Base-by-base conservation (phyloP, 2,113 vertebrate genomes). In the Pao palembangensis region DNA sequence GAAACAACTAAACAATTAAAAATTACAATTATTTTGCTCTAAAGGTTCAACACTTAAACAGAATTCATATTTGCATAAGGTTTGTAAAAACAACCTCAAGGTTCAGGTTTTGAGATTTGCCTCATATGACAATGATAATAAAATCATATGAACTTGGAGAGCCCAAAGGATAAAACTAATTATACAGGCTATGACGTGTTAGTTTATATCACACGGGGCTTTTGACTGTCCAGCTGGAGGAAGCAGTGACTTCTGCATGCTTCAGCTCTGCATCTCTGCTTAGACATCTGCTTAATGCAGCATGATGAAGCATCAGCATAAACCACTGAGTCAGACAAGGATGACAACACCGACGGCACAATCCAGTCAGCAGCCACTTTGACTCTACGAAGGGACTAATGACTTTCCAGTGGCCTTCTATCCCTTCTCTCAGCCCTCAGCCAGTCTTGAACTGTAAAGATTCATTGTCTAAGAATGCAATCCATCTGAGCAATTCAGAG, bases 281-380 rank as follows among this genome's bases (percentile, higher is more conserved):
- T 43, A 21, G 54, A 50, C 63, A 52, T 48, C 28, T 25, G 15
- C 55, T 18, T 16, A 5, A 42, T 21, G 52, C 12, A 13, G 14
- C 41, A 64, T 67, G 58, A 72, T 66, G 47, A 67, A 78, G 61
- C 71, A 73, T 41, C 54, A 46, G 17, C 43, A 64, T 4, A 17
- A 17, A 14, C 7, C 31, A 49, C 25, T 3, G 23, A 15, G 50
- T 34, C 68, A 62, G 68, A 57, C 57, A 0, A 8, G 52, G 2
- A 57, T 25, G 31, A 50, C 41, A 5, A 47, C 67, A 60, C 53
- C 51, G 47, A 46, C 42, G 17, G 63, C 52, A 54, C 38, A 61
- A 34, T 49, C 46, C 20, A 62, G 56, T 71, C 76, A 51, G 65
- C 65, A 63, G 46, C 16, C 55, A 49, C 15, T 15, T 55, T 25